A percentile compares a stretch with the other conserved stretches of the same genome.
Evolutionary conservation across 1,140 invertebrate species (phyloP).

Genomic region (Phthorimaea operculella): DNA sequence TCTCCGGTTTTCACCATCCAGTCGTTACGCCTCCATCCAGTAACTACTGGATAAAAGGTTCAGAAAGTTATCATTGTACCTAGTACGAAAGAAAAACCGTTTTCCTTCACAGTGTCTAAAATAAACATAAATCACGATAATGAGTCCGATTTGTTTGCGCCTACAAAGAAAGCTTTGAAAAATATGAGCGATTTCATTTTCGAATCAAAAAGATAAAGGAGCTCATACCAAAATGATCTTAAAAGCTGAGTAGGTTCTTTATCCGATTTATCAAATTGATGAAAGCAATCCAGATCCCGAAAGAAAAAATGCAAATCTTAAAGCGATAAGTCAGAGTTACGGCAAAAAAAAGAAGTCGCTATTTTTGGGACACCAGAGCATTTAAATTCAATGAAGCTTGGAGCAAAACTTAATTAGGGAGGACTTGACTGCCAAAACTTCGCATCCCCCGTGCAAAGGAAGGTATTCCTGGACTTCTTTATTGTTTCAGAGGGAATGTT

Average conservation of each 20-base stretch:
- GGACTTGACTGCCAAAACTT: not conserved
- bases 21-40: no score
- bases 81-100: no score
- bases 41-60: no score
- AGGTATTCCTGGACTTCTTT: not conserved
- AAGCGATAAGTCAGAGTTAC: no score
- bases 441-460: not conserved
- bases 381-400: slow-evolving; percentile 5
- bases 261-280: slow-evolving; percentile 21
- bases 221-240: slow-evolving; percentile 20
- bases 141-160: no score
- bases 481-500: slow-evolving; percentile 1
- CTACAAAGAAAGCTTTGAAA: slow-evolving; percentile 7
- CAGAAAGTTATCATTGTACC: no score
- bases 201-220: slow-evolving; percentile 23
- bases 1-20: no score
- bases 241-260: slow-evolving; percentile 12
- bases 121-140: no score
- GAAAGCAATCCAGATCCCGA: slow-evolving; percentile 8
- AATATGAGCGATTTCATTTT: slow-evolving; percentile 10
- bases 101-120: no score
- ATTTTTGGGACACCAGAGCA: not conserved
- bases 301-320: not conserved
- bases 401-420: slow-evolving; percentile 9
- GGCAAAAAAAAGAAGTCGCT: not conserved